Percentiles rank a stretch among this genome's conserved stretches.
Conservation (phyloP, 2,797 vertebrate species). For the Mastacembelus armatus region DNA sequence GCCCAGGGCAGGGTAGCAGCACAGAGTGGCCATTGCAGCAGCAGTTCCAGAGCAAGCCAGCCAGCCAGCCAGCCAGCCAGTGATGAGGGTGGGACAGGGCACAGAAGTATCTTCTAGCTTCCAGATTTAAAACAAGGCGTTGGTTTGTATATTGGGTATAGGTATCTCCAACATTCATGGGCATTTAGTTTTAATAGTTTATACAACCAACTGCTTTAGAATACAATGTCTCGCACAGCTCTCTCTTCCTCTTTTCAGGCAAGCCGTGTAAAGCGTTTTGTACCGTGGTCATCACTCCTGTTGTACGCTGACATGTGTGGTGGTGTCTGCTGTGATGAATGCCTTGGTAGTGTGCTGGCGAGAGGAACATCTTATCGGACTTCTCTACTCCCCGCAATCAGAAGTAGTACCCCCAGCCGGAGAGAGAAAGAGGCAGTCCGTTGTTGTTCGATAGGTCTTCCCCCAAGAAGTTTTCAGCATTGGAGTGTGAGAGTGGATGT, state of each 20-base stretch:
- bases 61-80: conserved; percentile 74
- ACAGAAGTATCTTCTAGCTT: conserved; percentile 69
- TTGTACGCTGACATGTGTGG: conserved; percentile 80
- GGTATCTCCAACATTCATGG: conserved; percentile 76
- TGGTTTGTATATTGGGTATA: conserved; percentile 88
- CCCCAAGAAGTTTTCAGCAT: conserved; percentile 67
- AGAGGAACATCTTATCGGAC: conserved; percentile 76
- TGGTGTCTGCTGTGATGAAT: conserved; percentile 82
- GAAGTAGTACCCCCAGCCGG: conserved; percentile 75
- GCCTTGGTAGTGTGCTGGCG: conserved; percentile 80
- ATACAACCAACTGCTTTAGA: conserved; percentile 52
- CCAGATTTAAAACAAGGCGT: conserved; percentile 63
- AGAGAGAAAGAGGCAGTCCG: conserved; percentile 71
- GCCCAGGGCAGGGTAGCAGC: conserved; percentile 78
- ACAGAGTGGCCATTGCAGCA: conserved; percentile 55
- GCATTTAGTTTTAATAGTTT: conserved; percentile 10
- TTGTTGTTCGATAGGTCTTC: conserved; percentile 81
- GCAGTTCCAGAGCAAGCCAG: conserved; percentile 66
- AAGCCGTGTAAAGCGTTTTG: conserved; percentile 78
- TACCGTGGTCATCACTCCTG: conserved; percentile 71
- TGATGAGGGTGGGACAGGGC: conserved; percentile 72
- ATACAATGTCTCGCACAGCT: conserved; percentile 84
- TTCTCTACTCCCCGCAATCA: conserved; percentile 69
- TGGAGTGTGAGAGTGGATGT: conserved; percentile 77
- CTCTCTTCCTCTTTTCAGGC: conserved; percentile 87